A percentile compares a stretch with the other conserved stretches of the same genome.
Evolutionary conservation across 2,113 vertebrate species (phyloP).

Genomic region (Rhodinocichla rosea): DNA sequence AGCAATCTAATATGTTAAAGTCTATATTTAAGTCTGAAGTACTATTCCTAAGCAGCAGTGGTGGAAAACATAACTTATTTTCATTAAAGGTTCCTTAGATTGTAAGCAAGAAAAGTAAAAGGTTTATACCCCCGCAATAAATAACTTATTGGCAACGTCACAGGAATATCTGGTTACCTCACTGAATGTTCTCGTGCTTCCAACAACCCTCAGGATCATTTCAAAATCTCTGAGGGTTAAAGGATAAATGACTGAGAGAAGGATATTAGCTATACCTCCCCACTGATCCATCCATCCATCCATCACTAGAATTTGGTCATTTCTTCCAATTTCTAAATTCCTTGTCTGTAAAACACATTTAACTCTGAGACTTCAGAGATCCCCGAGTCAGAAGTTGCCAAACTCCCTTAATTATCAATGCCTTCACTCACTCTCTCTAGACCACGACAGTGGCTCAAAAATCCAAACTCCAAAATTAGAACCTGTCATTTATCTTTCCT

Average conservation of each 20-base stretch:
- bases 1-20: constrained; percentile 46
- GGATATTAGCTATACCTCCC: neutral
- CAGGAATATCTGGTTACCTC: neutral
- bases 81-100: constrained; percentile 34
- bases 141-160: neutral
- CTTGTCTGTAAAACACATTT: neutral
- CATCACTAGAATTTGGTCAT: neutral
- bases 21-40: constrained; percentile 50
- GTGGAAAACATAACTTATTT: constrained; percentile 46
- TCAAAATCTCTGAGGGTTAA: neutral
- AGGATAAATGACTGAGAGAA: neutral
- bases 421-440: neutral
- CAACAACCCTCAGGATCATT: neutral
- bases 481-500: neutral
- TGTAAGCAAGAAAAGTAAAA: constrained; percentile 29
- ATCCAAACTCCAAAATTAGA: constrained; percentile 15
- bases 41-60: constrained; percentile 39
- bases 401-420: constrained; percentile 7
- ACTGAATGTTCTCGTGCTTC: neutral
- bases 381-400: neutral
- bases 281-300: neutral
- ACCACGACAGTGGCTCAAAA: neutral
- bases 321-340: neutral
- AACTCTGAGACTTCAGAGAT: neutral
- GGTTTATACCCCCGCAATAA: constrained; percentile 4